Evolutionary conservation across 2,888 invertebrate species (phyloP).

Genomic region (Eristalis tenax): DNA sequence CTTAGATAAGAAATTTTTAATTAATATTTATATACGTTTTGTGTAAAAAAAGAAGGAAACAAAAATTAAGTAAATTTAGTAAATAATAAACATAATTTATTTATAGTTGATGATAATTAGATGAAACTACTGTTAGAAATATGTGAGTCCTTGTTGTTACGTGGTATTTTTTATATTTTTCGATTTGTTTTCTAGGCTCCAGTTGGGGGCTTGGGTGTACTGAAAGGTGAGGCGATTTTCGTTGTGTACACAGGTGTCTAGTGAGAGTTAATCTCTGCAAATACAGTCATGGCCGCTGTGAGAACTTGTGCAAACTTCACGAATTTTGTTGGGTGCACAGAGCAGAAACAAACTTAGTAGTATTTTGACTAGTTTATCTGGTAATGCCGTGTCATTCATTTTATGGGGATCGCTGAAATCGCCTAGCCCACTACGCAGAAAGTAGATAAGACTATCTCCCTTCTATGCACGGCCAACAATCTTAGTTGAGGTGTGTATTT

Average conservation of each 20-base stretch:
- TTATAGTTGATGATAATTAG: neutral
- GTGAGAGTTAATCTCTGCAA: too few species aligned
- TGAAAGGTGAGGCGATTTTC: neutral
- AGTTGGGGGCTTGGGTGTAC: neutral
- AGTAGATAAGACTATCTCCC: too few species aligned
- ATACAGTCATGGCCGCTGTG: too few species aligned
- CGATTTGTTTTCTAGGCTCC: neutral
- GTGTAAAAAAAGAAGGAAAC: constrained; percentile 52
- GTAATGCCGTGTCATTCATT: too few species aligned
- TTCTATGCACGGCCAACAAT: too few species aligned
- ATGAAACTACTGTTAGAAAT: neutral
- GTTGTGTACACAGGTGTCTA: too few species aligned
- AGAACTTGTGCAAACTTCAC: too few species aligned
- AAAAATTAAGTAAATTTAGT: constrained; percentile 10
- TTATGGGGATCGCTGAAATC: neutral
- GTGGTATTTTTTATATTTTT: neutral
- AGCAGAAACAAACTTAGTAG: too few species aligned
- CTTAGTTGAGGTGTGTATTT: too few species aligned
- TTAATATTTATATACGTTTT: constrained; percentile 45
- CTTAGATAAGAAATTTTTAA: constrained; percentile 57
- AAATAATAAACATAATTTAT: constrained; percentile 9
- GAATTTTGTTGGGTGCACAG: too few species aligned
- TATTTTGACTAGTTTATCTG: too few species aligned
- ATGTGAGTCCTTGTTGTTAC: neutral
- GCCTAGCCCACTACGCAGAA: too few species aligned